These are phyloP conservation scores for Nestor notabilis DNA, from an alignment of 2,113 vertebrate genomes.

Conservation along the genomic window DNA sequence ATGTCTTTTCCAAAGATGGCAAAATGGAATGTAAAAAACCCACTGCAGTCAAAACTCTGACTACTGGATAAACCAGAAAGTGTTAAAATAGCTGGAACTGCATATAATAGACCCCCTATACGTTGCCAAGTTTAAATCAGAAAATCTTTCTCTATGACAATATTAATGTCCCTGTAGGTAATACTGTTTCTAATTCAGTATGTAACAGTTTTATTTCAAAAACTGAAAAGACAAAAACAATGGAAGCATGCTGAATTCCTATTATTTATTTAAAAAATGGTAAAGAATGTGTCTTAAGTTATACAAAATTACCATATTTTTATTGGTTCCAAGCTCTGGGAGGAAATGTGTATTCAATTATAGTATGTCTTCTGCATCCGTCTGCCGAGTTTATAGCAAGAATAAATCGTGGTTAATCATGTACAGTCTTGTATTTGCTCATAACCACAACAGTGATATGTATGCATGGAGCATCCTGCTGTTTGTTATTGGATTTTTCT, in stretches of 20 bases:
- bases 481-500: slow-evolving; percentile 65
- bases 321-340: slow-evolving; percentile 36
- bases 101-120: background rate
- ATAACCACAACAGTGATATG: slow-evolving; percentile 61
- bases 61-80: slow-evolving; percentile 24
- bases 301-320: slow-evolving; percentile 40
- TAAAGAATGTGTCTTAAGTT: slow-evolving; percentile 54
- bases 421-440: slow-evolving; percentile 56
- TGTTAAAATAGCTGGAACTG: slow-evolving; percentile 34
- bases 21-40: background rate
- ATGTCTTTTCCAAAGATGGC: background rate
- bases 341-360: slow-evolving; percentile 58
- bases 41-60: background rate
- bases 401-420: slow-evolving; percentile 73
- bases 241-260: slow-evolving; percentile 11
- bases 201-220: slow-evolving; percentile 36
- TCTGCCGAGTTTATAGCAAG: slow-evolving; percentile 52
- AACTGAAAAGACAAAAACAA: slow-evolving; percentile 14
- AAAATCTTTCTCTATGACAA: slow-evolving; percentile 27
- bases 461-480: slow-evolving; percentile 56
- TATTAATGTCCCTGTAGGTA: slow-evolving; percentile 11
- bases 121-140: slow-evolving; percentile 48
- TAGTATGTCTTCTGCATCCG: slow-evolving; percentile 31
- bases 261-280: slow-evolving; percentile 60
- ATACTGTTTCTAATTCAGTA: slow-evolving; percentile 35